A percentile compares a stretch with the other conserved stretches of the same genome.
Evolutionary conservation across 2,797 vertebrate genomes (phyloP).

Genomic region (Brachymystax lenok): DNA sequence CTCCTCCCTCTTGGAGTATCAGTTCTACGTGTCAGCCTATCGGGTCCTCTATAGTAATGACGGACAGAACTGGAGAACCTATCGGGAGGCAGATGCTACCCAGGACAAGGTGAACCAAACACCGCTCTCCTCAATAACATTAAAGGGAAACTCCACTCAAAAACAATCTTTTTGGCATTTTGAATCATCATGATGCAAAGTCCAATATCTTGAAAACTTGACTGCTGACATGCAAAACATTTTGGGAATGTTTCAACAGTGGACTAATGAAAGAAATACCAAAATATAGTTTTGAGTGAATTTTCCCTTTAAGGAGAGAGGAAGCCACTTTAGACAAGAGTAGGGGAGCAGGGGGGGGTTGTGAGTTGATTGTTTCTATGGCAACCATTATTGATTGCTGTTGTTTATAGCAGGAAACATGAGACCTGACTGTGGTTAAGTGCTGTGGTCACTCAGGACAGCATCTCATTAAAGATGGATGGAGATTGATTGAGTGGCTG

Average conservation of each 20-base stretch:
- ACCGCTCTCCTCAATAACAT: not conserved
- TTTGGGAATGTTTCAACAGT: no score
- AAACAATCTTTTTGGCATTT: no score
- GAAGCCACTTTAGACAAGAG: slow-evolving; percentile 24
- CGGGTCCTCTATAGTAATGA: slow-evolving; percentile 85
- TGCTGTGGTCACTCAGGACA: slow-evolving; percentile 58
- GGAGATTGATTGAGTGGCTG: slow-evolving; percentile 55
- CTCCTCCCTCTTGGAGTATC: slow-evolving; percentile 84
- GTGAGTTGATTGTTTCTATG: slow-evolving; percentile 51
- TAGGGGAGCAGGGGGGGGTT: no score
- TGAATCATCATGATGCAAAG: no score
- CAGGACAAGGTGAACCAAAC: slow-evolving; percentile 86
- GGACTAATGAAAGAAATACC: no score
- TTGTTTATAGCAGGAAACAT: slow-evolving; percentile 68
- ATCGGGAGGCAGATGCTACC: slow-evolving; percentile 82
- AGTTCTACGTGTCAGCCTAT: slow-evolving; percentile 90
- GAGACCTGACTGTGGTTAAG: slow-evolving; percentile 53
- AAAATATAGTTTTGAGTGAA: no score
- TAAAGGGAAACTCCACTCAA: no score
- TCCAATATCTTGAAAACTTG: no score
- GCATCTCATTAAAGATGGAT: slow-evolving; percentile 74
- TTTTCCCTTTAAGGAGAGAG: not conserved
- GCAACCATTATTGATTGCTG: slow-evolving; percentile 57
- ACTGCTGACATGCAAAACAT: no score
- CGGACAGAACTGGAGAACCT: slow-evolving; percentile 83